Base-by-base conservation (phyloP, 2,113 vertebrate species). In the Xyliphius kryptos region DNA sequence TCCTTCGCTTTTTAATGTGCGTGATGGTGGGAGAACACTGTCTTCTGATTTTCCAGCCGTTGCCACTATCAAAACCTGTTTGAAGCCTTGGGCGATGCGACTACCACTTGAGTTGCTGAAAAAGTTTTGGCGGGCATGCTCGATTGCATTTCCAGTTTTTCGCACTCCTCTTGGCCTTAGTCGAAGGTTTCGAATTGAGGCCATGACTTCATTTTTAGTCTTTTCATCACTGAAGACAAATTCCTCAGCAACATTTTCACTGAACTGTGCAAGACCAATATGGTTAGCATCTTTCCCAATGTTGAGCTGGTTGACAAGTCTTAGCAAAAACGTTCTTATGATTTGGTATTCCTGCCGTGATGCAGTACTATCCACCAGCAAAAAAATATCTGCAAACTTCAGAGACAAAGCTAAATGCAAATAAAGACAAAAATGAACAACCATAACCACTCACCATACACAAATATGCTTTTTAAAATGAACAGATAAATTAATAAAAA, bases 331-430 rank as follows among this genome's bases (percentile, higher is more conserved):
- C n/a, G 0, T 61, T 56, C 41, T 73, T 46, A 86, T 56, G 65
- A 73, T 55, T 57, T 74, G 71, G 60, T 85, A 86, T 19, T 82
- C 74, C 32, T 16, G 20, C 53, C 3, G 0, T 26, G 40, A 15
- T 4, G 47, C 59, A 8, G 83, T 16, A 3, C 85, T 80, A 62
- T 91, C 89, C 9, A 90, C 61, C 47, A 93, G 81, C 76, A 94
- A 89, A 69, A 92, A 79, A 17, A 95, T 72, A 53, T 94, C 91
- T n/a, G 84, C 78, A 75, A 83, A 89, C 44, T n/a, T 77, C 55
- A 83, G 75, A 12, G 63, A 51, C 70, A 84, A 80, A 2, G 81
- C 87, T 80, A 77, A 73, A 83, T 66, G 14, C 12, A 51, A 17
- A 70, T n/a, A 47, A 15, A 49, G 5, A 47, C 16, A 66, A 20